Conservation (phyloP, 2,888 invertebrate species). For the Cosmia trapezina region DNA sequence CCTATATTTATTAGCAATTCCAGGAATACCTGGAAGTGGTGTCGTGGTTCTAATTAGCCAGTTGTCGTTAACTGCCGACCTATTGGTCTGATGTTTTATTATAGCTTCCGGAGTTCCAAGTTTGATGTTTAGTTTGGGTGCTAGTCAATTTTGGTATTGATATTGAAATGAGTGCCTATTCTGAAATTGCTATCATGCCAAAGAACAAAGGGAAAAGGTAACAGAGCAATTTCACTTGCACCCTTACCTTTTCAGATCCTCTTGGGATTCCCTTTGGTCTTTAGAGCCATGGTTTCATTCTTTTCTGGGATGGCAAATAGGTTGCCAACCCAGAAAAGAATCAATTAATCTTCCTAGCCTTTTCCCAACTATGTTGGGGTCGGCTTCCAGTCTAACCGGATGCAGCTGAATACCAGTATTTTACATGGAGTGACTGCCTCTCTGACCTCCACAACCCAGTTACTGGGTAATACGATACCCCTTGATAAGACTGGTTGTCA, state of each 20-base stretch:
- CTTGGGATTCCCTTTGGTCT: no score
- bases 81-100: conserved; percentile 18
- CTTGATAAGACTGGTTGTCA: no score
- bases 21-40: conserved; percentile 40
- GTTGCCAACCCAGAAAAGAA: background rate
- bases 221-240: no score
- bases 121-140: background rate
- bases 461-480: no score
- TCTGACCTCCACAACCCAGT: no score
- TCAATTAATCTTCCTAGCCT: no score
- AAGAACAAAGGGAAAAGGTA: background rate
- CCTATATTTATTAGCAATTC: conserved; percentile 60
- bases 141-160: background rate
- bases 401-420: no score
- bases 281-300: background rate
- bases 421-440: no score
- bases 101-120: background rate
- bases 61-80: conserved; percentile 11
- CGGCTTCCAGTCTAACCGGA: no score
- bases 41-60: conserved; percentile 43
- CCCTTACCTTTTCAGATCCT: no score
- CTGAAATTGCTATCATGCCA: background rate
- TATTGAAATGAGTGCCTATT: background rate
- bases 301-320: no score
- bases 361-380: no score